These are phyloP conservation scores for Heterodera filipjevi DNA, from an alignment of 2,888 invertebrate genomes.

Conservation along the genomic window DNA sequence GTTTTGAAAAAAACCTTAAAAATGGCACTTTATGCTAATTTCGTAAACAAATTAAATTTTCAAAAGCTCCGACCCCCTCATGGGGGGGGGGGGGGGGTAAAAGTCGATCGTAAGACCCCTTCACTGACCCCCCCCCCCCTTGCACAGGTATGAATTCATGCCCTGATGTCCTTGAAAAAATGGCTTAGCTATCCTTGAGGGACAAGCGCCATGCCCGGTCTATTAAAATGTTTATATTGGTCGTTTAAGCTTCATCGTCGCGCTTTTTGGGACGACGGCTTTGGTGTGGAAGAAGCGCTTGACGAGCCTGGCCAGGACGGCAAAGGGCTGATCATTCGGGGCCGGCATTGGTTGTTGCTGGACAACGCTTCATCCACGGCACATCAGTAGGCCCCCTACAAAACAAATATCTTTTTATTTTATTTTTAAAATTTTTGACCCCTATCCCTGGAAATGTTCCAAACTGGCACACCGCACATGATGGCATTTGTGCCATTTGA, in stretches of 20 bases:
- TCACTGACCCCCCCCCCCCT: too few species aligned
- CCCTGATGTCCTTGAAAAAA: too few species aligned
- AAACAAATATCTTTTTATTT: not conserved
- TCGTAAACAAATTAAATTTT: too few species aligned
- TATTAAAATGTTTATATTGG: too few species aligned
- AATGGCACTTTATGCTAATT: too few species aligned
- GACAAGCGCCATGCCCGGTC: too few species aligned
- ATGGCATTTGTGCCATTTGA: constrained; percentile 20
- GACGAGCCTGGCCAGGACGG: constrained; percentile 74
- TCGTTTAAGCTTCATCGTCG: constrained; percentile 86
- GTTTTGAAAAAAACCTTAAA: too few species aligned
- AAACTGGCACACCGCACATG: constrained; percentile 9
- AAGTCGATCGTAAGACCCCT: too few species aligned
- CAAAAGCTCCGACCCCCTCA: too few species aligned
- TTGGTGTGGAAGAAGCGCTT: constrained; percentile 87
- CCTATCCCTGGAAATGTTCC: constrained; percentile 52
- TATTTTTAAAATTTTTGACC: constrained; percentile 34
- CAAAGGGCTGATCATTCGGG: constrained; percentile 65
- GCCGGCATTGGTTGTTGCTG: constrained; percentile 52
- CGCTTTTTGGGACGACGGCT: constrained; percentile 82
- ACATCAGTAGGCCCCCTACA: not conserved
- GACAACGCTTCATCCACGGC: constrained; percentile 20
- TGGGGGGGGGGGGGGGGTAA: too few species aligned
- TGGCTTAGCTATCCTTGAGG: too few species aligned
- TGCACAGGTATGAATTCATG: too few species aligned